phyloP scores from a whole-genome alignment of 2,113 vertebrate genomes.

The Salvelinus namaycush region DNA sequence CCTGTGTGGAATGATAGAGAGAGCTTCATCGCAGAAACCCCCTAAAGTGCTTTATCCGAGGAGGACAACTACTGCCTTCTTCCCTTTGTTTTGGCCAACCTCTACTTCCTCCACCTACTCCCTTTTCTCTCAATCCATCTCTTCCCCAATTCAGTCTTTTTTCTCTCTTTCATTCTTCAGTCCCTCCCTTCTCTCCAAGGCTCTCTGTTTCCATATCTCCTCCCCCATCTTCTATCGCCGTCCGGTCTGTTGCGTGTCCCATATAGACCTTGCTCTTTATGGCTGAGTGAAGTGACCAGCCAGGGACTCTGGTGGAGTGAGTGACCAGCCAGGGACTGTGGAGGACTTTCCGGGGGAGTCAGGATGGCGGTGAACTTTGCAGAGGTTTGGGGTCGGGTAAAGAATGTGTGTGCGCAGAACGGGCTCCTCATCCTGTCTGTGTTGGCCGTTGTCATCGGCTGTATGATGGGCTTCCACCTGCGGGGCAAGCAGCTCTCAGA shows the following conservation, averaged over 20 bases:
- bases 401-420: slow-evolving; percentile 91
- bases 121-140: not conserved
- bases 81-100: slow-evolving; percentile 14
- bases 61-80: slow-evolving; percentile 30
- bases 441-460: slow-evolving; percentile 92
- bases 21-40: slow-evolving; percentile 35
- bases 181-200: not conserved
- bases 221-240: not conserved
- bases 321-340: not conserved
- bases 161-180: not conserved
- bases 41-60: slow-evolving; percentile 35
- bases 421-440: slow-evolving; percentile 95
- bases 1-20: slow-evolving; percentile 65
- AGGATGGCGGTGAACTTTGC: slow-evolving; percentile 82
- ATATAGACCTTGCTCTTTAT: slow-evolving; percentile 37
- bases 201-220: not conserved
- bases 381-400: slow-evolving; percentile 82
- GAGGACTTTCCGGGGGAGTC: not conserved
- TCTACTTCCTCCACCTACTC: not conserved
- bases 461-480: slow-evolving; percentile 95
- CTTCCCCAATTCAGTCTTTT: not conserved
- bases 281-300: slow-evolving; percentile 43
- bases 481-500: slow-evolving; percentile 88
- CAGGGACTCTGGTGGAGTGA: too few species aligned
- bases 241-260: slow-evolving; percentile 2